A percentile compares a stretch with the other conserved stretches of the same genome.
Evolutionary conservation across 2,113 vertebrate species (phyloP).

Genomic region (Spilogale gracilis): DNA sequence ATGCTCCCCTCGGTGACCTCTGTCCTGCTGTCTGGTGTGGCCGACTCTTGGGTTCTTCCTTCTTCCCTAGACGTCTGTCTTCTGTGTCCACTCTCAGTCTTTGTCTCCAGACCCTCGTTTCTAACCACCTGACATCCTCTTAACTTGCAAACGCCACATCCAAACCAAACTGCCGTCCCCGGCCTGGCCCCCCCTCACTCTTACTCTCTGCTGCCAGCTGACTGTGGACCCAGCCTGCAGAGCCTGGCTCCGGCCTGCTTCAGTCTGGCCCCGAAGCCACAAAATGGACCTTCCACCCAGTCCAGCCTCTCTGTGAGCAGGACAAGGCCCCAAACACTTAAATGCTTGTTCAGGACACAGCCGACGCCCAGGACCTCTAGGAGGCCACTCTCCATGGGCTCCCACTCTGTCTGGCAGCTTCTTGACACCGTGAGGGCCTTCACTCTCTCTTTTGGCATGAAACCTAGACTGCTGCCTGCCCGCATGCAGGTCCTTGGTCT

Average conservation of each 20-base stretch:
- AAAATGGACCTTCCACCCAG: background rate
- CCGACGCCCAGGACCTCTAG: background rate
- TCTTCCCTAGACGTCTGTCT: background rate
- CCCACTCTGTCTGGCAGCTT: background rate
- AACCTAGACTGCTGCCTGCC: accelerated
- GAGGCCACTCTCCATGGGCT: background rate
- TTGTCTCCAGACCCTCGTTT: background rate
- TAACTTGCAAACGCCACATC: background rate
- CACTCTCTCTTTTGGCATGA: accelerated
- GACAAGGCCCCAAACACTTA: background rate
- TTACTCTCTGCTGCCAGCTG: background rate
- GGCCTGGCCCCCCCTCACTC: background rate
- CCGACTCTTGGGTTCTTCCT: background rate
- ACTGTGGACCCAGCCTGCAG: background rate
- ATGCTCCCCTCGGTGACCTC: background rate
- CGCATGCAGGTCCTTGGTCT: background rate
- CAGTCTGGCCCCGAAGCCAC: background rate
- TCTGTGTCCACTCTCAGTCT: background rate
- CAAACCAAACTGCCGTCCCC: background rate
- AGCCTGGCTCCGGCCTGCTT: background rate
- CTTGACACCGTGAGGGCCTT: background rate
- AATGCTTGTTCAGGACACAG: background rate
- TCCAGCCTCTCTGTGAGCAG: background rate
- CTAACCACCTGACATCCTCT: background rate
- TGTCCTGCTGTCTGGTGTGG: accelerated